Evolutionary conservation across 2,797 vertebrate genomes (phyloP).

Genomic region (Aulostomus chinensis): DNA sequence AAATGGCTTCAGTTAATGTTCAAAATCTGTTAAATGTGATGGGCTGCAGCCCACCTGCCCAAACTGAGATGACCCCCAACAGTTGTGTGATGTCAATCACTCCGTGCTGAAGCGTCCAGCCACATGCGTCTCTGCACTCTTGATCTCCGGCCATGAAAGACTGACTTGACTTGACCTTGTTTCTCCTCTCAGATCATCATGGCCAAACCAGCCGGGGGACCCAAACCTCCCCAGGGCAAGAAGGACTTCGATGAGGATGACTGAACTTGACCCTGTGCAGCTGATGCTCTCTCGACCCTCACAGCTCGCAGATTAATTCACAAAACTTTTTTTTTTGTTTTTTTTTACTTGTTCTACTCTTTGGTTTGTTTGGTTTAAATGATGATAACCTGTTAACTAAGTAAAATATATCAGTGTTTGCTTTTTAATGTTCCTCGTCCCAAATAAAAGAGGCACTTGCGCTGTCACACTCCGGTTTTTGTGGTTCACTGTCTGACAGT

Average conservation of each 20-base stretch:
- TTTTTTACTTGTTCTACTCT: slow-evolving; percentile 74
- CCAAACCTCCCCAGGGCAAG: slow-evolving; percentile 92
- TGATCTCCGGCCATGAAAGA: not conserved
- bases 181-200: slow-evolving; percentile 87
- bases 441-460: slow-evolving; percentile 74
- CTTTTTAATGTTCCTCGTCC: slow-evolving; percentile 65
- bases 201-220: slow-evolving; percentile 91
- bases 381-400: slow-evolving; percentile 31
- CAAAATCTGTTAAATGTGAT: no score
- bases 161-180: not conserved
- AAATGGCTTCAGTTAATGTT: no score
- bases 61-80: no score
- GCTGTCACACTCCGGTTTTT: slow-evolving; percentile 39
- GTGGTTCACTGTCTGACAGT: not conserved
- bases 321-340: slow-evolving; percentile 71
- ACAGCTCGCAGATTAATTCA: slow-evolving; percentile 15
- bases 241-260: slow-evolving; percentile 97
- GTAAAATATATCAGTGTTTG: slow-evolving; percentile 51
- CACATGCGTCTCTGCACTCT: not conserved
- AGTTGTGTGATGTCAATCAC: no score
- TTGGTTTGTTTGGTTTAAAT: slow-evolving; percentile 66
- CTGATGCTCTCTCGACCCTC: slow-evolving; percentile 21
- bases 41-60: no score
- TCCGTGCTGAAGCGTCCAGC: no score
- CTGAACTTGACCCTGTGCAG: slow-evolving; percentile 66